A percentile compares a stretch with the other conserved stretches of the same genome.
Evolutionary conservation across 2,888 invertebrate genomes (phyloP).

Genomic region (Trachelus tabidus): DNA sequence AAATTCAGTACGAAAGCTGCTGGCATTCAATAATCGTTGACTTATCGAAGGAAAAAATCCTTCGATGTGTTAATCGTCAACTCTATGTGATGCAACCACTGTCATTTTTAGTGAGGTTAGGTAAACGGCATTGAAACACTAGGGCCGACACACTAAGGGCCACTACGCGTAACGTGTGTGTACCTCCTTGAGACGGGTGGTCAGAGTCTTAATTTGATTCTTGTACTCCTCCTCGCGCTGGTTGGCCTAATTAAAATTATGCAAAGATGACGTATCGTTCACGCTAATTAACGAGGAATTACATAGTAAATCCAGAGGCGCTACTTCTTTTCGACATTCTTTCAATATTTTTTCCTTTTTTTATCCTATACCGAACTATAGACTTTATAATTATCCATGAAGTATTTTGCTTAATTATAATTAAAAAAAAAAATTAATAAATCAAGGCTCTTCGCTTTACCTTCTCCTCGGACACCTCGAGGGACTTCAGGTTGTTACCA

Average conservation of each 20-base stretch:
- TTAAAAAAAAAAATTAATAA: not conserved
- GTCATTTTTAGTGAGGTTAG: not conserved
- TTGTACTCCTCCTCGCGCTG: constrained; percentile 99
- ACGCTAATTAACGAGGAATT: not conserved
- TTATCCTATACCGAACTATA: not conserved
- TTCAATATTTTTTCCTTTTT: too few relatives aligned
- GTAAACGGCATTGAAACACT: not conserved
- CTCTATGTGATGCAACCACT: not conserved
- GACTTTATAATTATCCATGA: not conserved
- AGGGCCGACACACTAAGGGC: not conserved
- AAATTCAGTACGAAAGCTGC: not conserved
- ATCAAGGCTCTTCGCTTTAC: constrained; percentile 70
- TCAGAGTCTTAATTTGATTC: constrained; percentile 99
- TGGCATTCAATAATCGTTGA: not conserved
- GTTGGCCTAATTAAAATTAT: constrained; percentile 80
- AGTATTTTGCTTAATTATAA: not conserved
- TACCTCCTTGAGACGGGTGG: constrained; percentile 99
- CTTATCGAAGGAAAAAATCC: not conserved
- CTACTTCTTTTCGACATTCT: not conserved
- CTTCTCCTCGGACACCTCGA: constrained; percentile 99
- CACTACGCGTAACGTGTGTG: constrained; percentile 39
- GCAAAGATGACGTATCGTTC: constrained; percentile 42
- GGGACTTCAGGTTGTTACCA: constrained; percentile 99
- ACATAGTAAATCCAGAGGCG: not conserved
- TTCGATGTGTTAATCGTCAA: not conserved